Evolutionary conservation across 2,797 vertebrate genomes (phyloP).

Genomic region (Diplodus sargus): DNA sequence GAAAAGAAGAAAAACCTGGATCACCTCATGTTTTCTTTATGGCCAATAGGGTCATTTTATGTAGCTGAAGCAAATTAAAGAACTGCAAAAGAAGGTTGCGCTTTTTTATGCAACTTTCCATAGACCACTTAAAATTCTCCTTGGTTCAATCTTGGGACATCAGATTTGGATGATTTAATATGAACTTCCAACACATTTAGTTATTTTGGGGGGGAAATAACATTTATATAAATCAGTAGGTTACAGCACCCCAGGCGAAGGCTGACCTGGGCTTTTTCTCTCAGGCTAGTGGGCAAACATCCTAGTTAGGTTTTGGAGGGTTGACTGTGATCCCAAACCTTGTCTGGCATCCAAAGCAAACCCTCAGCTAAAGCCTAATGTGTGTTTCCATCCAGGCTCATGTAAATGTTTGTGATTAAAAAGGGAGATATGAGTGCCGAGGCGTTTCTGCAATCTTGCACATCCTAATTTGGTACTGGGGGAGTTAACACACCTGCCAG

Average conservation of each 20-base stretch:
- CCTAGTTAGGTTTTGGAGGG: slow-evolving; percentile 35
- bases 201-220: slow-evolving; percentile 24
- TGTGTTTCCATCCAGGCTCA: slow-evolving; percentile 53
- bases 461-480: slow-evolving; percentile 90
- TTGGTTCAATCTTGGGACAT: slow-evolving; percentile 14
- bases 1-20: not conserved
- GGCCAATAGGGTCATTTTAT: not conserved
- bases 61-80: not conserved
- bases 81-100: slow-evolving; percentile 1
- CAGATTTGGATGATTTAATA: slow-evolving; percentile 23
- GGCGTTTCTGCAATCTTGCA: slow-evolving; percentile 87
- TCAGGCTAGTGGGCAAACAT: slow-evolving; percentile 34
- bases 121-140: not conserved
- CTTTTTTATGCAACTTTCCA: slow-evolving; percentile 9
- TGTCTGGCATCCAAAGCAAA: slow-evolving; percentile 51
- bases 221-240: slow-evolving; percentile 37
- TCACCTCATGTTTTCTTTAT: not conserved
- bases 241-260: slow-evolving; percentile 34
- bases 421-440: slow-evolving; percentile 73
- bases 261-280: slow-evolving; percentile 43
- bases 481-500: slow-evolving; percentile 95
- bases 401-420: slow-evolving; percentile 82
- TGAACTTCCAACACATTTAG: slow-evolving; percentile 21
- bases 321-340: slow-evolving; percentile 34
- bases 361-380: slow-evolving; percentile 56